Conservation (phyloP, 1,140 invertebrate species). For the Dryas iulia region DNA sequence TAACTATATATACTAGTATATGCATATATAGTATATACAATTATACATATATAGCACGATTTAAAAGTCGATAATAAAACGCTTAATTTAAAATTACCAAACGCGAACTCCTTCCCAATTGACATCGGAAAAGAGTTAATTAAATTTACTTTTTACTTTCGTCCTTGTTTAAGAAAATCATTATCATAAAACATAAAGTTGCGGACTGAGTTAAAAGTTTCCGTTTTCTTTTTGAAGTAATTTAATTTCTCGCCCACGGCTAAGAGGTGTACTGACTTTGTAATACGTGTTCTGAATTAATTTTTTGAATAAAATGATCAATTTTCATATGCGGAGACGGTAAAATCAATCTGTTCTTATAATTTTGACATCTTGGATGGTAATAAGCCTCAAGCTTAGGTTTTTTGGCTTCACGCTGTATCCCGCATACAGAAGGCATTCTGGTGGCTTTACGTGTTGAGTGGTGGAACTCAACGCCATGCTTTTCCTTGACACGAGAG, state of each 20-base stretch:
- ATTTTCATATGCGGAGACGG: not conserved
- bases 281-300: slow-evolving; percentile 1
- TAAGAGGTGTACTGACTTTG: slow-evolving; percentile 25
- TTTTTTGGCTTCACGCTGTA: too few relatives aligned
- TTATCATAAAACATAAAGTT: slow-evolving; percentile 40
- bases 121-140: slow-evolving; percentile 31
- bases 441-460: too few relatives aligned
- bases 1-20: too few relatives aligned
- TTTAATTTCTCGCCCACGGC: slow-evolving; percentile 32
- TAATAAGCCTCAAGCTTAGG: too few relatives aligned
- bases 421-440: too few relatives aligned
- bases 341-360: not conserved
- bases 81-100: not conserved
- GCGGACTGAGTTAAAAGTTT: slow-evolving; percentile 35
- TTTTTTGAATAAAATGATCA: not conserved
- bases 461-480: too few relatives aligned
- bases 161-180: slow-evolving; percentile 32
- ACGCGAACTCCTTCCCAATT: not conserved
- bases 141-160: slow-evolving; percentile 33
- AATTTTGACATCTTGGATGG: too few relatives aligned
- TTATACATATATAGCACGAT: too few relatives aligned
- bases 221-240: slow-evolving; percentile 29
- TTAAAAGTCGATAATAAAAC: not conserved
- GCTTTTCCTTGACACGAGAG: too few relatives aligned
- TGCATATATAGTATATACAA: too few relatives aligned